Conservation (phyloP, 92 coral and sea anemone genomes). For the Virgularia gustaviana region DNA sequence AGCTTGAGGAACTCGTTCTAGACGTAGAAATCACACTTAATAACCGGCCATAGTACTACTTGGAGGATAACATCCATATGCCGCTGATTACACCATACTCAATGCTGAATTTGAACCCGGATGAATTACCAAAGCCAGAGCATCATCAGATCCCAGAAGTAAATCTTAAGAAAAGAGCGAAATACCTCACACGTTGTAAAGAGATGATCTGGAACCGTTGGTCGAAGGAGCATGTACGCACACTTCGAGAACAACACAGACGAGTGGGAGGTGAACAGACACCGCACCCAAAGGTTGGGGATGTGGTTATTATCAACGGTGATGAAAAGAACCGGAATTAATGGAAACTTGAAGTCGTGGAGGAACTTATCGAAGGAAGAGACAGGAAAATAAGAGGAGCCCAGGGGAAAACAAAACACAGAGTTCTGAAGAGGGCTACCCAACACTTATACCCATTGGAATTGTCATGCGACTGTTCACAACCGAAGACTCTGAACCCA, state of each 20-base stretch:
- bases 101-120: conserved; percentile 24
- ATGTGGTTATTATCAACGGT: conserved; percentile 24
- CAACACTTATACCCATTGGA: too few relatives aligned
- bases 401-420: too few relatives aligned
- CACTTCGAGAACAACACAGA: conserved; percentile 29
- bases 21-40: conserved; percentile 32
- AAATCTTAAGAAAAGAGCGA: conserved; percentile 32
- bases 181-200: conserved; percentile 22
- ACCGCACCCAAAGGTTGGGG: conserved; percentile 16
- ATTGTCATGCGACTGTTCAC: too few relatives aligned
- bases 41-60: conserved; percentile 27
- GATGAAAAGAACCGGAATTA: conserved; percentile 24
- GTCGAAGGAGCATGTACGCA: conserved; percentile 30
- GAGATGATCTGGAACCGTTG: conserved; percentile 44
- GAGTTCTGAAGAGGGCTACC: too few relatives aligned
- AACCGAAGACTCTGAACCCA: too few relatives aligned
- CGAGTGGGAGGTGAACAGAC: conserved; percentile 22
- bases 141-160: not conserved
- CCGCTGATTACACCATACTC: conserved; percentile 43
- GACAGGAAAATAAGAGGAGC: too few relatives aligned
- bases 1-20: conserved; percentile 29
- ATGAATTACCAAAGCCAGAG: conserved; percentile 14
- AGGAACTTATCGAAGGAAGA: conserved; percentile 2
- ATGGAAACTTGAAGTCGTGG: conserved; percentile 35
- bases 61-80: conserved; percentile 27